phyloP scores from a whole-genome alignment of 2,797 vertebrate genomes.

The Tenualosa thibaudeaui region DNA sequence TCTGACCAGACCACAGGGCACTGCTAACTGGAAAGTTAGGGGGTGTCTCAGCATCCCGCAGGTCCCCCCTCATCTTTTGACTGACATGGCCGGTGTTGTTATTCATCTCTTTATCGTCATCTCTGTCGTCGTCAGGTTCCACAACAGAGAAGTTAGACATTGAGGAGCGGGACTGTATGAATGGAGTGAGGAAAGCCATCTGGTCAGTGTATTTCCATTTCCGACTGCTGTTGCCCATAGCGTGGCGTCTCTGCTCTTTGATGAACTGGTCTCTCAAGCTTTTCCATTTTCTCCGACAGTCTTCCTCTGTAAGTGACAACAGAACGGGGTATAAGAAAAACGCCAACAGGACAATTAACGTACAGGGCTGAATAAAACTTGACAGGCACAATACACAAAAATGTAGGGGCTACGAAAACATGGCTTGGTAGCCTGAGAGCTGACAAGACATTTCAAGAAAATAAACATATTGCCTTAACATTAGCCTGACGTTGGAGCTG shows the following conservation, averaged over 20 bases:
- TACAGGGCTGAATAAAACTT: not conserved
- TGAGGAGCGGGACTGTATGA: slow-evolving; percentile 25
- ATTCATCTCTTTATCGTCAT: slow-evolving; percentile 26
- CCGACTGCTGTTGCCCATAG: slow-evolving; percentile 28
- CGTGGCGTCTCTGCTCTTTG: slow-evolving; percentile 28
- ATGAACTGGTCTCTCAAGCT: slow-evolving; percentile 40
- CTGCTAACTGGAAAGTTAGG: slow-evolving; percentile 11
- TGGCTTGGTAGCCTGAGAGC: no score
- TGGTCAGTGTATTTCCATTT: slow-evolving; percentile 34
- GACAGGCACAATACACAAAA: not conserved
- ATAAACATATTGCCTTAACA: not conserved
- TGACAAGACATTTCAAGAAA: not conserved
- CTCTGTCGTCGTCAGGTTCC: slow-evolving; percentile 30
- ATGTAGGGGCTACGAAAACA: no score
- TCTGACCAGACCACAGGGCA: slow-evolving; percentile 11
- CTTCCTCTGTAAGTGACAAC: slow-evolving; percentile 31
- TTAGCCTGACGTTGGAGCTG: not conserved
- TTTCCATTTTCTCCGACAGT: slow-evolving; percentile 41
- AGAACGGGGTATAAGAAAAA: no score
- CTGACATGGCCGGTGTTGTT: slow-evolving; percentile 26
- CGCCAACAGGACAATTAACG: not conserved
- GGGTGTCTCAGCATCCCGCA: slow-evolving; percentile 27
- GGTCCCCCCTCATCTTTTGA: slow-evolving; percentile 13
- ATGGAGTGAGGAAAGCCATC: slow-evolving; percentile 41
- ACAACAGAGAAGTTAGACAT: slow-evolving; percentile 5